These are phyloP conservation scores for Spodoptera picta DNA, from an alignment of 2,888 invertebrate genomes.

Conservation along the genomic window DNA sequence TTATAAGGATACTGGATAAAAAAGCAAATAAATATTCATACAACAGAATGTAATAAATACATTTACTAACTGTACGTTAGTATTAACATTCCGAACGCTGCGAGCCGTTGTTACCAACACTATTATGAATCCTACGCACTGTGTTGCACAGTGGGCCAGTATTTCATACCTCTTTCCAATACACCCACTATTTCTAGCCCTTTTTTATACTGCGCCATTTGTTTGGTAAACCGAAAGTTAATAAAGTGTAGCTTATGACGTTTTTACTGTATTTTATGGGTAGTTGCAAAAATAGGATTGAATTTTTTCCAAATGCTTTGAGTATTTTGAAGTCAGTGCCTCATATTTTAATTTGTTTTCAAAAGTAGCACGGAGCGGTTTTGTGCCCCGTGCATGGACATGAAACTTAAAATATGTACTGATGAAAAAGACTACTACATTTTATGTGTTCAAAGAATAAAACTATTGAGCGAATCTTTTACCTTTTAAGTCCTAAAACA, in stretches of 20 bases:
- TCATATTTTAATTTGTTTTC: no score
- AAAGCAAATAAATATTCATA: not conserved
- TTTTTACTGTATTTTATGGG: not conserved
- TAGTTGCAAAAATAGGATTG: no score
- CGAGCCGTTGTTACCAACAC: conserved; percentile 23
- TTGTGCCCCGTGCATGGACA: no score
- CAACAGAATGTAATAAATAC: not conserved
- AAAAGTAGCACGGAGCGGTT: no score
- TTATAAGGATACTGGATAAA: no score
- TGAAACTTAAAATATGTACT: no score
- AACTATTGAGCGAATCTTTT: no score
- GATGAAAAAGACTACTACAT: no score
- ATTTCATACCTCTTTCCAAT: conserved; percentile 50
- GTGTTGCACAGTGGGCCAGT: conserved; percentile 16
- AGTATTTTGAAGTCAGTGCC: no score
- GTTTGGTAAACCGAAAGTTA: conserved; percentile 10
- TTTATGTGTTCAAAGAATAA: no score
- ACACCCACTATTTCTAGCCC: conserved; percentile 12
- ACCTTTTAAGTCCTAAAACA: no score
- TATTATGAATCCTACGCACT: conserved; percentile 49
- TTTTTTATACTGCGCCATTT: conserved; percentile 19
- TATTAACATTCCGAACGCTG: conserved; percentile 32
- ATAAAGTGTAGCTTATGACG: not conserved
- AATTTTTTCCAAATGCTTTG: no score
- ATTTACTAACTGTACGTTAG: conserved; percentile 30